phyloP scores from a whole-genome alignment of 2,113 vertebrate genomes.

The Urocynchramus pylzowi region DNA sequence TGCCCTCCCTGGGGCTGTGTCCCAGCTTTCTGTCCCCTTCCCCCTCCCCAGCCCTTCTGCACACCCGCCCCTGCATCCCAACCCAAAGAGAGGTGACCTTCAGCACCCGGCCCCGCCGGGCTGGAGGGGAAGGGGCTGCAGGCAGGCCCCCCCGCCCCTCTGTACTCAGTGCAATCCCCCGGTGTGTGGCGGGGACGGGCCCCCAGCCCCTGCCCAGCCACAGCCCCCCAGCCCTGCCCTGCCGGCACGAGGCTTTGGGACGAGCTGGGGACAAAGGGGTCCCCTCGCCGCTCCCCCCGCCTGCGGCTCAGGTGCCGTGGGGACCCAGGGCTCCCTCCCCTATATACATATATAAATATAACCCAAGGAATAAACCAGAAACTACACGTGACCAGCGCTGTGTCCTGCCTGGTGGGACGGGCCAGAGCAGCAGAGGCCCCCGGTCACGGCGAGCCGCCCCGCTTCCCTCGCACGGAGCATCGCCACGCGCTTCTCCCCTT shows the following conservation, averaged over 20 bases:
- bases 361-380: constrained; percentile 63
- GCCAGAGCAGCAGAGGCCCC: constrained; percentile 31
- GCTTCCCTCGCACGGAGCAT: constrained; percentile 20
- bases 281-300: not conserved
- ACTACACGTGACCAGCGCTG: constrained; percentile 52
- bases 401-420: constrained; percentile 44
- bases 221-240: not conserved
- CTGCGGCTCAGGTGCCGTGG: not conserved
- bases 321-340: constrained; percentile 15
- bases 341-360: constrained; percentile 63
- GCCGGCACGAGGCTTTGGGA: not conserved
- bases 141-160: constrained; percentile 41
- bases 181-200: not conserved
- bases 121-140: constrained; percentile 39
- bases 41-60: not conserved
- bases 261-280: not conserved
- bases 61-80: not conserved
- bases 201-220: not conserved
- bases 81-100: constrained; percentile 13
- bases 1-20: not conserved
- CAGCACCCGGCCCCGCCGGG: not conserved
- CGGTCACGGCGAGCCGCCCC: not conserved
- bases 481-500: not conserved
- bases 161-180: constrained; percentile 46
- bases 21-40: not conserved